Evolutionary conservation across 2,888 invertebrate genomes (phyloP), one percentile per base, ranked within the genome.

Genomic region (Spatulosminthurus flaviceps): DNA sequence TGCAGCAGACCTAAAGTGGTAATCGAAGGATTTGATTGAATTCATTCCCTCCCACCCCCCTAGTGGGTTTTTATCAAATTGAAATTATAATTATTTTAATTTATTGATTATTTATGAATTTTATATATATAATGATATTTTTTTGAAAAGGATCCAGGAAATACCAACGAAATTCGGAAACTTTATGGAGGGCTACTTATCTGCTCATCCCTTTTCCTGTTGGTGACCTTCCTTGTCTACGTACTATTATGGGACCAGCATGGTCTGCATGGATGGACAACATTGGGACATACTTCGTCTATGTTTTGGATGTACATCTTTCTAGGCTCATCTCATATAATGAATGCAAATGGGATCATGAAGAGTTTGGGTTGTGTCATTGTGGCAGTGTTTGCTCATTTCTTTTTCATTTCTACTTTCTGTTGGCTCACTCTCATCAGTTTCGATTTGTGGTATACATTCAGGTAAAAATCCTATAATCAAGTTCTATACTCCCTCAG

Each of bases 371-470:
- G 42, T 4, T 78, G 78, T 29, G 42, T 66, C 19, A n/a, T 73
- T 67, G 66, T 61, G 80, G 83, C 79, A 1, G 77, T 83, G 7
- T 76, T 82, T 16, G 80, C 83, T 34, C 84, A 84, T 64, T 83
- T 74, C 51, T 83, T 82, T 64, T 80, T 79, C 34, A 67, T 84
- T 24, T 71, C 83, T 0, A 79, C 82, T 5, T 84, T 82, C 51
- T 81, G 78, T 70, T 83, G 84, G 83, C 64, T 84, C 24, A 81
- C 82, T 4, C 80, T 84, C 13, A 82, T 84, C 43, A 80, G 81
- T 21, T 82, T 82, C 73, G 83, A 84, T 74, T 77, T 84, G 22
- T 84, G 82, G 78, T 82, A 76, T 11, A 83, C 83, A 74, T 84
- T 84, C 79, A 83, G 81, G 84, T 84, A 21, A 72, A n/a, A n/a